Percentiles rank a stretch among this genome's conserved stretches.
Conservation (phyloP, 2,888 invertebrate genomes). For the Lamellibrachia columna region DNA sequence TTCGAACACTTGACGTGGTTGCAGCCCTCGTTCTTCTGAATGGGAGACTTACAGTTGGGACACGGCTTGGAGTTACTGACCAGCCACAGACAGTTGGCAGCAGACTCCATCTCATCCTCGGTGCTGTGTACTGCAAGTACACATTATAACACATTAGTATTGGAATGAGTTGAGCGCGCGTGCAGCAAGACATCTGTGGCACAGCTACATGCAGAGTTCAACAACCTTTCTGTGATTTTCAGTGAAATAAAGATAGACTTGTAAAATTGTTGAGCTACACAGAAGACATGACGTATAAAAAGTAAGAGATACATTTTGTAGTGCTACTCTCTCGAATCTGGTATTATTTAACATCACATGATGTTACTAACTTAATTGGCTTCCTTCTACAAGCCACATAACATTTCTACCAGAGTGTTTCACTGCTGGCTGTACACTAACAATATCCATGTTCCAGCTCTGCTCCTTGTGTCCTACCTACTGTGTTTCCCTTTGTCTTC, state of each 20-base stretch:
- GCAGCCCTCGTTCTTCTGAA: slow-evolving; percentile 78
- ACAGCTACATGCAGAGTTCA: not conserved
- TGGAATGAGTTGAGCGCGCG: not conserved
- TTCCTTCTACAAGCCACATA: no score
- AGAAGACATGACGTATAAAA: no score
- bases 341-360: no score
- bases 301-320: no score
- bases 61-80: slow-evolving; percentile 78
- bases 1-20: slow-evolving; percentile 80
- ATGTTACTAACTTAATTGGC: no score
- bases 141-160: not conserved
- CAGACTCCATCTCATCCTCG: slow-evolving; percentile 61
- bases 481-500: no score
- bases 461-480: no score
- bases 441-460: no score
- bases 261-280: not conserved
- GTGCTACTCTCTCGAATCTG: no score
- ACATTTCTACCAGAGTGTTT: no score
- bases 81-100: slow-evolving; percentile 74
- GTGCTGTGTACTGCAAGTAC: slow-evolving; percentile 59
- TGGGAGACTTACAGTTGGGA: slow-evolving; percentile 77
- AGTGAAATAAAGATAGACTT: not conserved
- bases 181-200: not conserved
- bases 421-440: no score
- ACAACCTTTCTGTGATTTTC: not conserved